Evolutionary conservation across 1,140 invertebrate species (phyloP).

Genomic region (Rhyzopertha dominica): DNA sequence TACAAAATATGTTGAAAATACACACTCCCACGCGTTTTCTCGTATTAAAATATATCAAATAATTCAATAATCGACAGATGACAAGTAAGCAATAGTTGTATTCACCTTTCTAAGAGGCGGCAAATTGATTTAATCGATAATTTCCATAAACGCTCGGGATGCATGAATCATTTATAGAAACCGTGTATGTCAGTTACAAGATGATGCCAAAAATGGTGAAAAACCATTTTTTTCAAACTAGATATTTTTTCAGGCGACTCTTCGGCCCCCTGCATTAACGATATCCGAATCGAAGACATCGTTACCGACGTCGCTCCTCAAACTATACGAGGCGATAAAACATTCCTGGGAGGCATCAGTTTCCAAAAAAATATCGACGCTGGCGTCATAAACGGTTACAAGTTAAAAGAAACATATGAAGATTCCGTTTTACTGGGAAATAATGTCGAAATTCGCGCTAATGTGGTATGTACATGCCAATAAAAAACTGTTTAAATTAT

Average conservation of each 20-base stretch:
- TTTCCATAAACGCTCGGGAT: too few relatives aligned
- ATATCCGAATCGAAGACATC: constrained; percentile 28
- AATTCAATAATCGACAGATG: too few relatives aligned
- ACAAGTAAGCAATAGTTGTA: too few relatives aligned
- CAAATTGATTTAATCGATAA: too few relatives aligned
- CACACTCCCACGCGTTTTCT: too few relatives aligned
- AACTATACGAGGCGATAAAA: constrained; percentile 26
- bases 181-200: too few relatives aligned
- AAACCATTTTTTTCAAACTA: constrained; percentile 9
- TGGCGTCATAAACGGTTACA: constrained; percentile 29
- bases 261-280: constrained; percentile 26
- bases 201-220: too few relatives aligned
- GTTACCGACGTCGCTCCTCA: constrained; percentile 31
- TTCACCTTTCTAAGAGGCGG: too few relatives aligned
- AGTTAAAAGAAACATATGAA: constrained; percentile 27
- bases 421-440: constrained; percentile 20
- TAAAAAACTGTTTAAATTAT: too few relatives aligned
- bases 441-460: constrained; percentile 16
- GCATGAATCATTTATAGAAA: too few relatives aligned
- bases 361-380: constrained; percentile 29
- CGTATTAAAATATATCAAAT: too few relatives aligned
- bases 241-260: constrained; percentile 22
- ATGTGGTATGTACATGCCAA: constrained; percentile 34
- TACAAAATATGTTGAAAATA: too few relatives aligned
- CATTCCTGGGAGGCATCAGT: constrained; percentile 24